Evolutionary conservation across 2,113 vertebrate species (phyloP), one percentile per base, ranked within the genome.

Genomic region (human): DNA sequence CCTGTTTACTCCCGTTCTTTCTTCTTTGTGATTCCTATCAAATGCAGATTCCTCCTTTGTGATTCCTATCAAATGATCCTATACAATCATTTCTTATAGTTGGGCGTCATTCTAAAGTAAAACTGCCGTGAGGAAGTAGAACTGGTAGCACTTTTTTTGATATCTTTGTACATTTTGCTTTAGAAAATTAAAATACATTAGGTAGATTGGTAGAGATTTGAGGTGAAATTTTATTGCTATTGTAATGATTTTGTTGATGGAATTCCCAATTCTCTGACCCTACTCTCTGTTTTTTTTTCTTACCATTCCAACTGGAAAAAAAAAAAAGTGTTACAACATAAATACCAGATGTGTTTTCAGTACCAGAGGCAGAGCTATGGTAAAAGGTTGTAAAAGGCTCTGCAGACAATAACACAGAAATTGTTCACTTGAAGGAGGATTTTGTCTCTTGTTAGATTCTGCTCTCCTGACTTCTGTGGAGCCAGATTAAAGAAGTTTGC

Each of bases 111-210:
- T 94, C 16, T 78, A 79, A 59, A 40, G 70, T 81, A 89, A 90
- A 86, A 87, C 45, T 61, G 1, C 16, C 9, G 22, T 61, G 13
- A 89, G 9, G 9, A 73, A 75, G 22, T 89, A 81, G 35, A 82
- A 30, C 0, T 18, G 48, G 70, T 79, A 32, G 59, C 6, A 55
- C 7, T 48, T 30, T 89, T 72, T 89, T 25, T 7, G 10, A 30
- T 76, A 35, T 61, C 73, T 78, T 32, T 90, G 95, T 14, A 61
- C 2, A 57, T 90, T 92, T 85, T 94, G 18, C 64, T 90, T 95
- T 3, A 75, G 13, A 87, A 79, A 95, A 83, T 85, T 57, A 92
- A 94, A 87, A 70, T 90, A 50, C 20, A 32, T 57, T 72, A 45
- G 89, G n/a, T 85, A 48, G 12, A 68, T 38, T 64, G 45, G 20